A percentile compares a stretch with the other conserved stretches of the same genome.
phyloP scores from a whole-genome alignment of 1,140 invertebrate genomes.

The Centruroides sculpturatus region DNA sequence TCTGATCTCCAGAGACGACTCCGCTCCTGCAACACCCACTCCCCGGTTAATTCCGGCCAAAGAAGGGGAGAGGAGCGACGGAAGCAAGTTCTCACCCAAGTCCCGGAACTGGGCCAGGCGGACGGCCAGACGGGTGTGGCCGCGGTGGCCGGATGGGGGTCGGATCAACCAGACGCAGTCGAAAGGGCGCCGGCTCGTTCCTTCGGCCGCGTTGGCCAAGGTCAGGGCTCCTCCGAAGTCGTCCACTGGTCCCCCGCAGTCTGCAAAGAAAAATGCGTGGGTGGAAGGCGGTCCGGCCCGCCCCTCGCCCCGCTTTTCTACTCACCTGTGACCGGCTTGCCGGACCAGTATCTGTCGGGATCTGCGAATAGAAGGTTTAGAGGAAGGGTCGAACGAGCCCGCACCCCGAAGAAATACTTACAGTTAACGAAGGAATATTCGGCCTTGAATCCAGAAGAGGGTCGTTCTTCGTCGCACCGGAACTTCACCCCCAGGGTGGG shows the following conservation, averaged over 20 bases:
- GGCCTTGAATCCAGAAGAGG: constrained; percentile 50
- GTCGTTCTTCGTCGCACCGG: constrained; percentile 49
- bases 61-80: not conserved
- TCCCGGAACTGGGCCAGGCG: constrained; percentile 34
- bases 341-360: constrained; percentile 16
- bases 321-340: constrained; percentile 16
- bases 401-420: not conserved
- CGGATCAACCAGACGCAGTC: constrained; percentile 62
- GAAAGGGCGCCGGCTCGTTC: constrained; percentile 35
- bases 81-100: constrained; percentile 5
- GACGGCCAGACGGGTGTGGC: constrained; percentile 45
- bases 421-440: constrained; percentile 40
- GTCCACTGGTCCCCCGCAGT: constrained; percentile 55
- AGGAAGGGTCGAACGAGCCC: too few relatives aligned
- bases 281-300: not conserved
- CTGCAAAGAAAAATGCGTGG: constrained; percentile 23
- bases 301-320: constrained; percentile 1
- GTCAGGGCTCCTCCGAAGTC: constrained; percentile 57
- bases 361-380: constrained; percentile 2
- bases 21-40: constrained; percentile 7
- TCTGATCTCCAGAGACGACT: constrained; percentile 37
- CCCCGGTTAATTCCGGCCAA: not conserved
- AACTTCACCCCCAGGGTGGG: constrained; percentile 49
- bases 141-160: constrained; percentile 7
- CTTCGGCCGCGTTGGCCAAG: constrained; percentile 56